Evolutionary conservation across 2,888 invertebrate species (phyloP).

Genomic region (Drosophila mimetica): DNA sequence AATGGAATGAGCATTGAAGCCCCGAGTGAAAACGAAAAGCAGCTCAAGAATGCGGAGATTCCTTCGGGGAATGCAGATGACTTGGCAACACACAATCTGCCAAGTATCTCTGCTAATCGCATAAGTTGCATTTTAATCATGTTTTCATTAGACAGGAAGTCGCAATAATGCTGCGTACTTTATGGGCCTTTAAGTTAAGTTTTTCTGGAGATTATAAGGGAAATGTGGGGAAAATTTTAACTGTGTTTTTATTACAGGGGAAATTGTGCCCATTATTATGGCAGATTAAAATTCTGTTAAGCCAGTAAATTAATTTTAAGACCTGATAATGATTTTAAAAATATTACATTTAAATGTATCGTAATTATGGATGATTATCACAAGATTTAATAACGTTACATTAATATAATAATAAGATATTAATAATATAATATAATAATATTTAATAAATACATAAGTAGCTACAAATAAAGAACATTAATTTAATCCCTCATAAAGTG

Average conservation of each 20-base stretch:
- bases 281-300: no score
- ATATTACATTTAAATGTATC: no score
- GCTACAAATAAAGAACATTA: no score
- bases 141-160: conserved; percentile 17
- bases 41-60: background rate
- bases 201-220: no score
- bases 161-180: conserved; percentile 2
- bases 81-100: conserved; percentile 2
- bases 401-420: no score
- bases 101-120: conserved; percentile 7
- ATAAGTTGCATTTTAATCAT: conserved; percentile 24
- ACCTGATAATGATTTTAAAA: background rate
- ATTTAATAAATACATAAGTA: no score
- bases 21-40: background rate
- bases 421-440: no score
- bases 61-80: background rate
- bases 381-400: no score
- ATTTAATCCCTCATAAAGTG: background rate
- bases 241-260: background rate
- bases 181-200: background rate
- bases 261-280: background rate
- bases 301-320: background rate
- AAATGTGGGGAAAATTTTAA: background rate
- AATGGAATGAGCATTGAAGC: background rate
- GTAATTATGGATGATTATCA: no score